Base-by-base conservation (phyloP, 2,113 vertebrate species). In the Malurus alboscapulatus region DNA sequence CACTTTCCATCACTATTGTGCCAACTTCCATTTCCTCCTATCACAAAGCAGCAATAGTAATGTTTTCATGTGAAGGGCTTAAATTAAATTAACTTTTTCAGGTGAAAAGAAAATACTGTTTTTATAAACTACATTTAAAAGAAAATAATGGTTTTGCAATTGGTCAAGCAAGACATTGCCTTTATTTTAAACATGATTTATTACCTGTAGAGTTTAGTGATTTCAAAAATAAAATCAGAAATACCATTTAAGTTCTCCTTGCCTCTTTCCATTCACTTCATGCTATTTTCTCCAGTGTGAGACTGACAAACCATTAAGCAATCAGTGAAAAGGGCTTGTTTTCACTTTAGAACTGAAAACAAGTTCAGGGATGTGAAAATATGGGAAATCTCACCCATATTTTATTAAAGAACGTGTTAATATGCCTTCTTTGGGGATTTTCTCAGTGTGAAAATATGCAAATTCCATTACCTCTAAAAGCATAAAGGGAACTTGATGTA, bases 361-460 rank as follows among this genome's bases (percentile, higher is more conserved):
- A 94, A 54, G 54, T 50, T 50, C 14, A 66, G 22, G 32, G 91
- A 88, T 4, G 4, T 80, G 55, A 86, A 91, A 93, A 62, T 57
- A 78, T 48, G 26, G 6, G 30, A 79, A 85, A 17, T 88, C 40
- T 94, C 54, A 16, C 12, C 14, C 42, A 57, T 62, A 88, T 77
- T 78, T 93, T 95, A 75, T 86, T 84, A 78, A 88, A 65, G 36
- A 88, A 94, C 13, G 18, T 84, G 44, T 71, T 93, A 93, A 93
- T 92, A 78, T 7, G 50, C 18, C 51, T 85, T 80, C 77, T 17
- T 32, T 12, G 58, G 90, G 62, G 44, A 91, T 53, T 94, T 90
- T 54, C 20, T 82, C 54, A 36, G 44, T 63, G 36, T 65, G 26
- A 81, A 83, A 94, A 75, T 73, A 54, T 19, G 50, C 83, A 79